phyloP scores from a whole-genome alignment of 1,140 invertebrate genomes.

The Trachymyrmex cornetzi region DNA sequence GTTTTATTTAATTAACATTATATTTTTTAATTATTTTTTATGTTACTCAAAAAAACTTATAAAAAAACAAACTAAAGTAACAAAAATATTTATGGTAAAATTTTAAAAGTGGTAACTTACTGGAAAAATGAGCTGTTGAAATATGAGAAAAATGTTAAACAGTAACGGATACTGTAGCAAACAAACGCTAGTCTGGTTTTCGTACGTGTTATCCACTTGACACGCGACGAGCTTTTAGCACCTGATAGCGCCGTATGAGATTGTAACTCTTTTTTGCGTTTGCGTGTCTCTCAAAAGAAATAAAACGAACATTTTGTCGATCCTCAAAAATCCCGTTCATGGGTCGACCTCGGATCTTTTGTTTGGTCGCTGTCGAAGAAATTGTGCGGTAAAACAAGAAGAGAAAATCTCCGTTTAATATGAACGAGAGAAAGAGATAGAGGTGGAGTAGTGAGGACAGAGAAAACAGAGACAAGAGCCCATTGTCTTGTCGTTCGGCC shows the following conservation, averaged over 20 bases:
- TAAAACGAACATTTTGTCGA: constrained; percentile 55
- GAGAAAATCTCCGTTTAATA: constrained; percentile 60
- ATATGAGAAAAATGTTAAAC: constrained; percentile 21
- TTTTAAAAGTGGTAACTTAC: neutral
- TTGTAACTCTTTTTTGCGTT: constrained; percentile 42
- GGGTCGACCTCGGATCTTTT: constrained; percentile 65
- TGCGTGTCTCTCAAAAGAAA: neutral
- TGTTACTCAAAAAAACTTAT: neutral
- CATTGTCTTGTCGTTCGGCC: constrained; percentile 79
- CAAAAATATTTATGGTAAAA: neutral
- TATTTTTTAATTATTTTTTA: neutral
- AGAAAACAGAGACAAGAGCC: constrained; percentile 73
- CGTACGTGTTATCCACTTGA: constrained; percentile 29
- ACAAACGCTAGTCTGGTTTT: constrained; percentile 1
- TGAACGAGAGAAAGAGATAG: constrained; percentile 39
- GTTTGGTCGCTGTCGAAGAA: constrained; percentile 65
- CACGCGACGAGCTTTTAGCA: constrained; percentile 27
- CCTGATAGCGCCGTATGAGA: neutral
- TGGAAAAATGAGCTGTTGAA: neutral
- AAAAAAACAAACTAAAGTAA: neutral
- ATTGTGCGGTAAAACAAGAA: constrained; percentile 59
- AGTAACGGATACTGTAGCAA: constrained; percentile 36
- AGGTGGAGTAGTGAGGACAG: constrained; percentile 51
- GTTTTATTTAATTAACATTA: neutral
- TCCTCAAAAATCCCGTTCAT: constrained; percentile 68